Evolutionary conservation across 2,888 invertebrate genomes (phyloP), one percentile per base, ranked within the genome.

Genomic region (Agrochola lychnidis): DNA sequence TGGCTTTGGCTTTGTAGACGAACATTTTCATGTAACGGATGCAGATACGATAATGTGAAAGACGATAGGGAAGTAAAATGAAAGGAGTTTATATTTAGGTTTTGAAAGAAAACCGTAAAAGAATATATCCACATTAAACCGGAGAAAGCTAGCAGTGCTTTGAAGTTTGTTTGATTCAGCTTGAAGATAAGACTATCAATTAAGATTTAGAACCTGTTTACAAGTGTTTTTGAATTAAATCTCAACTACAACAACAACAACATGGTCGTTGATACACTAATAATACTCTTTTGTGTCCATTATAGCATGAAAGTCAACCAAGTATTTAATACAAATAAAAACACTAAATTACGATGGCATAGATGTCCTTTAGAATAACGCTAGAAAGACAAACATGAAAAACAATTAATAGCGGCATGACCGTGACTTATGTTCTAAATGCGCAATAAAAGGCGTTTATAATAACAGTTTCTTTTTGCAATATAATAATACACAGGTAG

Each of bases 341-440:
- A 42, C 42, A 40, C 5, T 2, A 59, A 42, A 51, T 68, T 7
- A 42, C 36, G 30, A 57, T 40, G 19, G 4, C 22, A 42, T 56
- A 51, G 40, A 70, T 30, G 62, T 81, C 69, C 30, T 48, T 62
- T 71, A 19, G 5, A 68, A 73, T 57, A 45, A 72, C 12, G 57
- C 19, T 45, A 59, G 19, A 75, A 59, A 84, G 62, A 63, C 19
- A 22, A 70, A 63, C 16, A 48, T 51, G 70, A 76, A 81, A 72
- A 85, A 70, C 74, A 67, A 48, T 30, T n/a, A 16, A 14, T 4
- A 30, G 71, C 36, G 16, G 36, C 51, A 42, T 72, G 53, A 81
- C 63, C 63, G 82, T 85, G 85, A 82, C 61, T 66, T 51, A 48
- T 48, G 53, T 48, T 68, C 42, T 53, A 62, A 82, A 75, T 75